Evolutionary conservation across 1,140 invertebrate genomes (phyloP).

Genomic region (Platyscapa corneri): DNA sequence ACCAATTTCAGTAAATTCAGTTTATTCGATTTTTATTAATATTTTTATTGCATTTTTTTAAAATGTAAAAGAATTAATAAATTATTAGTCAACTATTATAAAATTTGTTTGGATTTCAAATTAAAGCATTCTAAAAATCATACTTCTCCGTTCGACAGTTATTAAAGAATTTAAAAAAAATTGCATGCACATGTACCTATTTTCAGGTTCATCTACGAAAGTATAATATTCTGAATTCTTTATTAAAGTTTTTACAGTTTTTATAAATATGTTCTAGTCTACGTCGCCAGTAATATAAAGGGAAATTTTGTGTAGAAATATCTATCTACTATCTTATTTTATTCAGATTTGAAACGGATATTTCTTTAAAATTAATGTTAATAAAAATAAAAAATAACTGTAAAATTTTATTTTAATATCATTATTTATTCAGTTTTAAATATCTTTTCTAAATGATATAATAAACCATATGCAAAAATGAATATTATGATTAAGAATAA

Average conservation of each 20-base stretch:
- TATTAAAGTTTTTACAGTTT: not conserved
- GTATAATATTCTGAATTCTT: not conserved
- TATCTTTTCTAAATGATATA: not conserved
- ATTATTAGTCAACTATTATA: not conserved
- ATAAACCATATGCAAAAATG: not conserved
- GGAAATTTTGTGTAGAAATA: too few species aligned
- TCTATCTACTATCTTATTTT: not conserved
- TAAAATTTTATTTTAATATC: not conserved
- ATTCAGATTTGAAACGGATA: too few species aligned
- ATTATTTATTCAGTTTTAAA: not conserved
- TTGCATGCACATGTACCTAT: not conserved
- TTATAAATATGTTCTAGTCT: not conserved
- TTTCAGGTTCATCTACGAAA: not conserved
- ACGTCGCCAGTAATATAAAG: too few species aligned
- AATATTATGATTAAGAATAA: not conserved
- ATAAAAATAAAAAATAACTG: not conserved
- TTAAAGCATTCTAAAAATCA: not conserved
- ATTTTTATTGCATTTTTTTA: slow-evolving; percentile 2
- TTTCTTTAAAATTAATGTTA: not conserved
- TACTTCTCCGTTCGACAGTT: not conserved
- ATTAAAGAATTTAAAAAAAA: not conserved
- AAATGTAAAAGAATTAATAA: not conserved
- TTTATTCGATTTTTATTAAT: slow-evolving; percentile 9
- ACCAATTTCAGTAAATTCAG: slow-evolving; percentile 7
- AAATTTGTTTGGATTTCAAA: not conserved